phyloP scores from a whole-genome alignment of 2,888 invertebrate species.

The Brassicogethes aeneus region DNA sequence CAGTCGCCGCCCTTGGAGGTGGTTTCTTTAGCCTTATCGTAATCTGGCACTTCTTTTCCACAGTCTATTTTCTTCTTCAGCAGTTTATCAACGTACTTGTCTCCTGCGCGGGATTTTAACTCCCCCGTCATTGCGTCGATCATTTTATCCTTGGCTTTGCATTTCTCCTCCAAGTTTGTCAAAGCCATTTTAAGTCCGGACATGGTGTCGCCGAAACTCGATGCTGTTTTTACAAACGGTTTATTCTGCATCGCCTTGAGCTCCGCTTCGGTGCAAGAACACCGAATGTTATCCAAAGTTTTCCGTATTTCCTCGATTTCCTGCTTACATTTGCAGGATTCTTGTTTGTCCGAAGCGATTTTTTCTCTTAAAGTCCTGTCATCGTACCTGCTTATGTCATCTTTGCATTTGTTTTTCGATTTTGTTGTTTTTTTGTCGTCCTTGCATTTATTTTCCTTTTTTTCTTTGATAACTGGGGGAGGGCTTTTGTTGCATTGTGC shows the following conservation, averaged over 20 bases:
- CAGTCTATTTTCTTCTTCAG: constrained; percentile 10
- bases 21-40: constrained; percentile 15
- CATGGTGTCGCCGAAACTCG: constrained; percentile 25
- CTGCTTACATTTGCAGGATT: constrained; percentile 21
- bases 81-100: constrained; percentile 21
- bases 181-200: constrained; percentile 31
- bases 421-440: not conserved
- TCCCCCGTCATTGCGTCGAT: constrained; percentile 33
- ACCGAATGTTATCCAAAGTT: constrained; percentile 22
- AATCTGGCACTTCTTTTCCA: constrained; percentile 18
- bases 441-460: not conserved
- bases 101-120: constrained; percentile 23
- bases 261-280: constrained; percentile 25
- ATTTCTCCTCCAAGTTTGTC: constrained; percentile 29
- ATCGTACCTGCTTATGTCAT: constrained; percentile 14
- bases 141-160: constrained; percentile 33
- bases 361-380: constrained; percentile 15
- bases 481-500: not conserved
- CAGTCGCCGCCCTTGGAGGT: not conserved
- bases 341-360: constrained; percentile 16
- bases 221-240: constrained; percentile 23
- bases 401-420: not conserved
- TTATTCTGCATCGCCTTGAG: constrained; percentile 14
- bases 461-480: too few relatives aligned
- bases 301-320: constrained; percentile 24